Percentiles rank a stretch among this genome's conserved stretches.
These are phyloP conservation scores for Agelastica alni DNA, from an alignment of 2,888 invertebrate species.

Conservation along the genomic window DNA sequence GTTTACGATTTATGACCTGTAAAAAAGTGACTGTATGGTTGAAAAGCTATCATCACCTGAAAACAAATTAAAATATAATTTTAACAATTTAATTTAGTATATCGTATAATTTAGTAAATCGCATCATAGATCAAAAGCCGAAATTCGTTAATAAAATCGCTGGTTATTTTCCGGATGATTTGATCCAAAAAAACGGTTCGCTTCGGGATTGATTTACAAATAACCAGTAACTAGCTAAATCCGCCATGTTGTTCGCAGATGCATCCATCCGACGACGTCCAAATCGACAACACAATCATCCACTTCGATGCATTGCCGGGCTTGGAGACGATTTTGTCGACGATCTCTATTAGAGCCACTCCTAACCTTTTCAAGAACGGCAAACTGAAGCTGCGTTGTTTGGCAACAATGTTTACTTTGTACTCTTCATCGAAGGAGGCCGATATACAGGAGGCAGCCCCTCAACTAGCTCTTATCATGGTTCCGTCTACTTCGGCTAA, in stretches of 20 bases:
- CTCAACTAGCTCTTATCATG: slow-evolving; percentile 52
- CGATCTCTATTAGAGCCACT: slow-evolving; percentile 48
- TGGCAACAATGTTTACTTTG: slow-evolving; percentile 51
- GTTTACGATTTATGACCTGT: too few species aligned
- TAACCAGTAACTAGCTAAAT: slow-evolving; percentile 13
- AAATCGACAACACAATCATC: slow-evolving; percentile 45
- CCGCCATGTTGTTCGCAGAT: slow-evolving; percentile 30
- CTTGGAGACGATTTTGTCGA: slow-evolving; percentile 49
- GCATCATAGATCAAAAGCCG: neutral
- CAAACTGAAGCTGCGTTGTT: slow-evolving; percentile 51
- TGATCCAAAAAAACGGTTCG: slow-evolving; percentile 6
- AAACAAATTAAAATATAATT: too few species aligned
- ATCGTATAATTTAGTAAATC: neutral
- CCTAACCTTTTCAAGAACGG: slow-evolving; percentile 51
- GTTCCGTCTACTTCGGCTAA: slow-evolving; percentile 49
- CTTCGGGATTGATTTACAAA: slow-evolving; percentile 7
- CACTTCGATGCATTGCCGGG: slow-evolving; percentile 49
- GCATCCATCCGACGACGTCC: slow-evolving; percentile 36
- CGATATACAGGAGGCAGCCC: slow-evolving; percentile 52
- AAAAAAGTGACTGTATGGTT: too few species aligned
- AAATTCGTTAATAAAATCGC: slow-evolving; percentile 4
- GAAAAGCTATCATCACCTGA: too few species aligned
- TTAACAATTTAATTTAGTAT: too few species aligned
- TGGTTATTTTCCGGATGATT: slow-evolving; percentile 9
- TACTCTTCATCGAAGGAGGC: slow-evolving; percentile 49